A percentile compares a stretch with the other conserved stretches of the same genome.
Conservation (phyloP, 2,113 vertebrate species). For the Coreoperca whiteheadi region DNA sequence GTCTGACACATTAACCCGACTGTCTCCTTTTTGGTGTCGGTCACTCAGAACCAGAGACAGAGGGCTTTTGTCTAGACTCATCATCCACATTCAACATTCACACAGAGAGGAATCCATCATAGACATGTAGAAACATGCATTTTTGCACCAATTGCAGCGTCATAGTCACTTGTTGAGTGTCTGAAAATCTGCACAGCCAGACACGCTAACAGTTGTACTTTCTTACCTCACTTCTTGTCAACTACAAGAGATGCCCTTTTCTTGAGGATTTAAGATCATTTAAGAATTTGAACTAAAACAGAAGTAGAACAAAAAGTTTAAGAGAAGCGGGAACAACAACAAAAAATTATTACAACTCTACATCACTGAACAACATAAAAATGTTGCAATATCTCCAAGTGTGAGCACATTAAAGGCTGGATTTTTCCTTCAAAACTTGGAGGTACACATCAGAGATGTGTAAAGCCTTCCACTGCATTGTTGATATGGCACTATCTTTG, state of each 20-base stretch:
- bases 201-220: neutral
- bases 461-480: slow-evolving; percentile 42
- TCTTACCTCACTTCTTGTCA: neutral
- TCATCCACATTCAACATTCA: neutral
- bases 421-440: slow-evolving; percentile 17
- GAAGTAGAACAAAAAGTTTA: neutral
- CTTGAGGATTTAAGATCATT: neutral
- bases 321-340: neutral
- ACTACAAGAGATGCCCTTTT: neutral
- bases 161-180: neutral
- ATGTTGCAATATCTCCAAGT: neutral
- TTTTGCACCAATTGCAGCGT: neutral
- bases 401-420: neutral
- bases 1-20: neutral
- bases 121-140: neutral
- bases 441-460: slow-evolving; percentile 27
- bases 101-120: slow-evolving; percentile 12
- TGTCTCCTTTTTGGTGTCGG: neutral
- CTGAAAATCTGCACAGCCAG: neutral
- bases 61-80: slow-evolving; percentile 3
- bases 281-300: neutral
- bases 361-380: neutral
- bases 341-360: neutral
- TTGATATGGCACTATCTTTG: slow-evolving; percentile 49
- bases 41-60: neutral